Evolutionary conservation across 2,113 vertebrate genomes (phyloP).

Genomic region (Carassius auratus): DNA sequence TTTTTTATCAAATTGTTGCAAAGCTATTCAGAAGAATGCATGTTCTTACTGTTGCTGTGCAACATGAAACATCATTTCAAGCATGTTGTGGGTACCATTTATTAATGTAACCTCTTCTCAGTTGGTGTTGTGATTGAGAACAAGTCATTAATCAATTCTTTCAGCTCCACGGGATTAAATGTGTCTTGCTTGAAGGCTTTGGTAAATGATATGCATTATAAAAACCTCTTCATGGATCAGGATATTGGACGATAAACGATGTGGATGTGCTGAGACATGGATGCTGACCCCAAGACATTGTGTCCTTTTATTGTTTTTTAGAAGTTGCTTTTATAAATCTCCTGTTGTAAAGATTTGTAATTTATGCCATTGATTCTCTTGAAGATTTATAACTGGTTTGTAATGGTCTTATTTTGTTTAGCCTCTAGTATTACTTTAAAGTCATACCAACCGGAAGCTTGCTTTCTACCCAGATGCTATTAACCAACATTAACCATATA

Average conservation of each 20-base stretch:
- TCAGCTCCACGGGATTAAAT: slow-evolving; percentile 6
- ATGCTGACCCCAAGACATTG: slow-evolving; percentile 1
- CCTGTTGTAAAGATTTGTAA: slow-evolving; percentile 84
- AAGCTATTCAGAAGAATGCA: slow-evolving; percentile 66
- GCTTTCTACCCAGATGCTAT: slow-evolving; percentile 68
- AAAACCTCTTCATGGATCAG: slow-evolving; percentile 23
- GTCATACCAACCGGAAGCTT: slow-evolving; percentile 67
- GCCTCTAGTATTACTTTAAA: slow-evolving; percentile 59
- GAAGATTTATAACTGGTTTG: slow-evolving; percentile 66
- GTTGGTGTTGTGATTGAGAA: neutral
- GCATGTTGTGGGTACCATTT: slow-evolving; percentile 39
- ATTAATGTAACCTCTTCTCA: slow-evolving; percentile 22
- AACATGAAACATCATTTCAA: slow-evolving; percentile 64
- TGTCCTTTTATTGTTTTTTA: neutral
- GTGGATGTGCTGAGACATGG: slow-evolving; percentile 10
- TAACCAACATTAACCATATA: slow-evolving; percentile 57
- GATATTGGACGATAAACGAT: slow-evolving; percentile 39
- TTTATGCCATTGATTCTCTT: slow-evolving; percentile 83
- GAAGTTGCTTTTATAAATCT: slow-evolving; percentile 44
- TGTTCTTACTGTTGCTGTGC: slow-evolving; percentile 75
- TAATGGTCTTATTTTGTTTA: slow-evolving; percentile 67
- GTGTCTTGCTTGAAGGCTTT: slow-evolving; percentile 10
- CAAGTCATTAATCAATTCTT: neutral
- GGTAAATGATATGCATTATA: slow-evolving; percentile 4
- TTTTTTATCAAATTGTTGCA: slow-evolving; percentile 61